Conservation (phyloP, 2,113 vertebrate genomes). For the Sorex fumeus region DNA sequence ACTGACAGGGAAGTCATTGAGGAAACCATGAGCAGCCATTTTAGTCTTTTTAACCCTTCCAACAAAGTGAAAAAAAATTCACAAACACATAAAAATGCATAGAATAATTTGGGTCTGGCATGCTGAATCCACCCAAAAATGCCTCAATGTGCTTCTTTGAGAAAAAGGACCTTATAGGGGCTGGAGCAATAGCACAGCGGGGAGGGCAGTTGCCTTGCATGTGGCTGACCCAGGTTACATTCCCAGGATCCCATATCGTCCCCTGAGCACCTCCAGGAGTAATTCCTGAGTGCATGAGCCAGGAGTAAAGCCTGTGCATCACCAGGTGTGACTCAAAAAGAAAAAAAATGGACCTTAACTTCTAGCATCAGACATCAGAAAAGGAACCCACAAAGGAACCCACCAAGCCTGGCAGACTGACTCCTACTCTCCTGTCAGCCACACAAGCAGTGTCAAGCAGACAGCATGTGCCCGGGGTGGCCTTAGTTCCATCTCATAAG, state of each 20-base stretch:
- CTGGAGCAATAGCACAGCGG: too few relatives aligned
- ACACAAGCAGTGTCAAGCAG: too few relatives aligned
- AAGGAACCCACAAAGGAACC: neutral
- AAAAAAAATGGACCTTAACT: neutral
- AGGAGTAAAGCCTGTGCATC: too few relatives aligned
- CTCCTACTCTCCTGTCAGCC: accelerated
- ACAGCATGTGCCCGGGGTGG: too few relatives aligned
- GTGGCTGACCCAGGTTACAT: too few relatives aligned
- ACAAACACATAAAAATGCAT: neutral
- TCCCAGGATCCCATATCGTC: too few relatives aligned
- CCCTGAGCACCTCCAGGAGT: too few relatives aligned
- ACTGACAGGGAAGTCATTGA: neutral
- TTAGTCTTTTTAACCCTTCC: neutral
- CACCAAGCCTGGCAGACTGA: neutral
- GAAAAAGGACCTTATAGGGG: too few relatives aligned
- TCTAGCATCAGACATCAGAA: neutral
- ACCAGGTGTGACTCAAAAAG: too few relatives aligned
- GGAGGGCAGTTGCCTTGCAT: too few relatives aligned
- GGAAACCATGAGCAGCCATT: neutral
- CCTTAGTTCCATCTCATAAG: too few relatives aligned
- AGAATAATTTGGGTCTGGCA: neutral
- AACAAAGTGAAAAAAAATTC: neutral
- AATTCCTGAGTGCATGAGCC: too few relatives aligned
- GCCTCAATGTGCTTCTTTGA: neutral
- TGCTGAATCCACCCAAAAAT: accelerated